Evolutionary conservation across 2,797 vertebrate species (phyloP), one percentile per base, ranked within the genome.

Genomic region (Eutrigla gurnardus): DNA sequence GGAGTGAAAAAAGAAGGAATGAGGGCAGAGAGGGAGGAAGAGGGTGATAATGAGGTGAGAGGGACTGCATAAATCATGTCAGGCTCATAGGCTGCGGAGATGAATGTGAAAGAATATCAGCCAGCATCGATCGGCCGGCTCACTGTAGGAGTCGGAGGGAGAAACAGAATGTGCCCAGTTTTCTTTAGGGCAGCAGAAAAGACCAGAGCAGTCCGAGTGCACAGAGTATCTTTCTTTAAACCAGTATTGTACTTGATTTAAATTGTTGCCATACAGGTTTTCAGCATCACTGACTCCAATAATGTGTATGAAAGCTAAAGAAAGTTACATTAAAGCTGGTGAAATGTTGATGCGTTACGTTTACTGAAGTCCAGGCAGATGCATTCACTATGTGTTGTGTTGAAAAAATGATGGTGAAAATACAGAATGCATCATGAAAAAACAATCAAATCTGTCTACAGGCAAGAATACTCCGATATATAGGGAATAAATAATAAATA

Each of bases 1-100:
- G 70, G 43, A 52, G 65, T n/a, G 67, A 36, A 42, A 65, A 46
- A 42, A 67, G 64, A 62, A 74, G 40, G 62, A 57, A 62, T 4
- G 63, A 52, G 49, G 74, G 73, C 17, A 60, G 61, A 59, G 71
- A 58, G 63, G 70, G 74, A 73, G 79, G 83, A 88, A 78, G 83
- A 79, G 83, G 81, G 82, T 75, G 90, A 90, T 91, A 91, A 92
- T 91, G 91, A 93, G 91, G 90, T 88, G 90, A 93, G 87, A 83
- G 83, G 83, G 75, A 85, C 84, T 83, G 89, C 87, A 92, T 90
- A 92, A 92, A 94, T 93, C 92, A 93, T 85, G 82, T 89, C 88
- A 45, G 86, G 66, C 89, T 87, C 74, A 90, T 89, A 87, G 93
- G 86, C 87, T 82, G 83, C 73, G 12, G 80, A 91, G 89, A 92